A percentile compares a stretch with the other conserved stretches of the same genome.
phyloP scores from a whole-genome alignment of 2,797 vertebrate genomes.

The Anisognathus igniventris region DNA sequence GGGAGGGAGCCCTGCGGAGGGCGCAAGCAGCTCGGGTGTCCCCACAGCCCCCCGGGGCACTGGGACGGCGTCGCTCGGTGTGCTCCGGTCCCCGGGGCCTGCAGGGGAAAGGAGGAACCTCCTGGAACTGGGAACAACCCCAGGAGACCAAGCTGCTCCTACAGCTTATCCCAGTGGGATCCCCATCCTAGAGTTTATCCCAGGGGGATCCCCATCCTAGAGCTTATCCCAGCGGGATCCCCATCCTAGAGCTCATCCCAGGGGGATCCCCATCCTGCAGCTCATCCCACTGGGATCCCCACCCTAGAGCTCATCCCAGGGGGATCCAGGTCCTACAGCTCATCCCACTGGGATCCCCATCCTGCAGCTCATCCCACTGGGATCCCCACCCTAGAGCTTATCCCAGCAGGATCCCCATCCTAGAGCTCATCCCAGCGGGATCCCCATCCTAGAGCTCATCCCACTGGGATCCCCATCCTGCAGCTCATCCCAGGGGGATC shows the following conservation, averaged over 20 bases:
- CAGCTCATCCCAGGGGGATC: background rate
- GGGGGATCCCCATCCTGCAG: background rate
- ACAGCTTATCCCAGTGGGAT: background rate
- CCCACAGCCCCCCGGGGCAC: background rate
- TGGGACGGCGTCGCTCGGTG: background rate
- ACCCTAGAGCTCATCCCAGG: too few relatives aligned
- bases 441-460: background rate
- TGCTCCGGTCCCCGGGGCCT: background rate
- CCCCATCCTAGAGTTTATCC: rapidly evolving
- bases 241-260: background rate
- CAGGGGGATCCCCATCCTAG: rapidly evolving
- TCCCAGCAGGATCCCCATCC: background rate
- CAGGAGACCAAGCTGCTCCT: background rate
- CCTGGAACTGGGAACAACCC: background rate
- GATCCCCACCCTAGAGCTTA: background rate
- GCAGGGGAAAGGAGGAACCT: background rate
- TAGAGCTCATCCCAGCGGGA: background rate
- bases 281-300: background rate
- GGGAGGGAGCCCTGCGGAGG: background rate
- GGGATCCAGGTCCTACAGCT: background rate
- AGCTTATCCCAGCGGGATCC: too few relatives aligned
- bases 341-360: background rate
- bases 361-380: background rate
- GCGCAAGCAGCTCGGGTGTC: background rate
- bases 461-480: rapidly evolving